Evolutionary conservation across 1,140 invertebrate genomes (phyloP).

Genomic region (Drosophila lacertosa): DNA sequence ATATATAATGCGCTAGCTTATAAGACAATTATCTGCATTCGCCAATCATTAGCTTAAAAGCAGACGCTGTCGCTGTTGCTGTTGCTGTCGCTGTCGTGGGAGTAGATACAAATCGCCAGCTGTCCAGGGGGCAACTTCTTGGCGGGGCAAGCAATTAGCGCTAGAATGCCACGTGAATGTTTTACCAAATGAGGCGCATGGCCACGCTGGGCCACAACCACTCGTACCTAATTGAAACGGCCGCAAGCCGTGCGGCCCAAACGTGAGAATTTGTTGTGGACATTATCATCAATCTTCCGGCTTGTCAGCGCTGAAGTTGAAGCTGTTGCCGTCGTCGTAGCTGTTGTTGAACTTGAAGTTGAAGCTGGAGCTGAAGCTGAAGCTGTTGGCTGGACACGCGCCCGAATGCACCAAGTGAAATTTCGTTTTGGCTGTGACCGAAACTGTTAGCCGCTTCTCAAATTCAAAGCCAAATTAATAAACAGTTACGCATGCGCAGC

Average conservation of each 20-base stretch:
- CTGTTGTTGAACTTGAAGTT: not conserved
- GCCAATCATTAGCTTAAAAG: constrained; percentile 61
- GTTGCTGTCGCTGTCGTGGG: constrained; percentile 44
- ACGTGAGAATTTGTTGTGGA: constrained; percentile 44
- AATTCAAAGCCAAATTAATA: constrained; percentile 68
- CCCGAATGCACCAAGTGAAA: constrained; percentile 35
- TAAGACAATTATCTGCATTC: constrained; percentile 53
- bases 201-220: not conserved
- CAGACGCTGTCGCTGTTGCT: constrained; percentile 45
- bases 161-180: constrained; percentile 44
- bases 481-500: constrained; percentile 76
- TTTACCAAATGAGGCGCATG: constrained; percentile 42
- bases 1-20: not conserved
- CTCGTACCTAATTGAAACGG: constrained; percentile 37
- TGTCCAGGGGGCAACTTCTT: constrained; percentile 4
- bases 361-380: not conserved
- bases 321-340: too few relatives aligned
- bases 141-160: constrained; percentile 64
- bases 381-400: constrained; percentile 19
- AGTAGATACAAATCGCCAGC: constrained; percentile 57
- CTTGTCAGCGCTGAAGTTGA: constrained; percentile 25
- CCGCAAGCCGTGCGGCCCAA: constrained; percentile 33
- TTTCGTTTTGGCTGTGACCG: constrained; percentile 4
- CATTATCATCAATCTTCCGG: constrained; percentile 47
- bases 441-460: constrained; percentile 16